phyloP scores from a whole-genome alignment of 2,797 vertebrate species.

The Tolypeutes matacus region DNA sequence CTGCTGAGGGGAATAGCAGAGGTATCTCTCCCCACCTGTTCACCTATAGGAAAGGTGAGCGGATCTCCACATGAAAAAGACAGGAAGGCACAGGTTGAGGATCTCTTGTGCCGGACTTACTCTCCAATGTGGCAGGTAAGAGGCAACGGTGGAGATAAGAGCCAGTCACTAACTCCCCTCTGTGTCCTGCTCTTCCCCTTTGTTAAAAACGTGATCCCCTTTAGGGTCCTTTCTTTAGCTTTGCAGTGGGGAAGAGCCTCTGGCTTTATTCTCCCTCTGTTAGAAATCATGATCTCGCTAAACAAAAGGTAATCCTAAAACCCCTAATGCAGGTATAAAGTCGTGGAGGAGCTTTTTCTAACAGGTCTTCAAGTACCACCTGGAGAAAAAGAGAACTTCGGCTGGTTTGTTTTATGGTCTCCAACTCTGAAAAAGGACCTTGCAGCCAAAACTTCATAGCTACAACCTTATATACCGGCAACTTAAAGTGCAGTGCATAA shows the following conservation, averaged over 20 bases:
- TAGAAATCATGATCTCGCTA: neutral
- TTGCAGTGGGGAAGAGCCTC: accelerated
- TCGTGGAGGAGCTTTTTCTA: neutral
- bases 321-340: neutral
- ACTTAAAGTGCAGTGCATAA: neutral
- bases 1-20: neutral
- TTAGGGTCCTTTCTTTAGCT: too few species aligned
- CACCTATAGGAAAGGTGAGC: neutral
- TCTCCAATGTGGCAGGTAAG: too few species aligned
- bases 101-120: neutral
- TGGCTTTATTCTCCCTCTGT: neutral
- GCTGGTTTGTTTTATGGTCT: neutral
- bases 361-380: neutral
- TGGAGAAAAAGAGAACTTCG: neutral
- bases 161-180: neutral
- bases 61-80: neutral
- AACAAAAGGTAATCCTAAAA: neutral
- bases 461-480: neutral
- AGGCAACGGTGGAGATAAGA: neutral
- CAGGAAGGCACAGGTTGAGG: neutral
- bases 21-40: accelerated
- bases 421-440: neutral
- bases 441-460: neutral
- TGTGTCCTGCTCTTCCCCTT: neutral
- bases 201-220: neutral